A percentile compares a stretch with the other conserved stretches of the same genome.
phyloP scores from a whole-genome alignment of 2,113 vertebrate species.

The Indicator indicator region DNA sequence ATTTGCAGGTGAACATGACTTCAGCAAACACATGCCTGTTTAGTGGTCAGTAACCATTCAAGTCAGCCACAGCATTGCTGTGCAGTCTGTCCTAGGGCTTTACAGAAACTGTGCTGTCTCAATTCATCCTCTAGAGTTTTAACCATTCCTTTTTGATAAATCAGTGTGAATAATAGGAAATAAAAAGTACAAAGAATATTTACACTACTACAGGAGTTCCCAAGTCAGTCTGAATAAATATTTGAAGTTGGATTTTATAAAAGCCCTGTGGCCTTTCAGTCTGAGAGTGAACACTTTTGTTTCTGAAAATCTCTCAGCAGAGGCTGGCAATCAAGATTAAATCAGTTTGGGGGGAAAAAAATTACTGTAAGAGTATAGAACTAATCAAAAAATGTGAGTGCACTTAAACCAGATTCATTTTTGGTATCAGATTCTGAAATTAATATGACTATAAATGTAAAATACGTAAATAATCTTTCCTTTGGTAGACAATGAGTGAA shows the following conservation, averaged over 20 bases:
- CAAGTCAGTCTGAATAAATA: not conserved
- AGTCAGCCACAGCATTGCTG: not conserved
- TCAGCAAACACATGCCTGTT: not conserved
- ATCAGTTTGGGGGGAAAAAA: not conserved
- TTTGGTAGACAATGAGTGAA: not conserved
- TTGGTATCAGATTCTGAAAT: not conserved
- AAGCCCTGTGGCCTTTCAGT: not conserved
- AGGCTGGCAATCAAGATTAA: not conserved
- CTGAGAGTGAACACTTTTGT: not conserved
- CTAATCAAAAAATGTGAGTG: fast-evolving
- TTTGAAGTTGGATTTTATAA: not conserved
- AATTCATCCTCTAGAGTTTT: not conserved
- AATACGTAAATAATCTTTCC: not conserved
- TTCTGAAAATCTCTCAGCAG: not conserved
- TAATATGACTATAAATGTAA: not conserved
- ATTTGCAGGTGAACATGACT: not conserved
- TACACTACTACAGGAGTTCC: not conserved
- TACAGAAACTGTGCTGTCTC: not conserved
- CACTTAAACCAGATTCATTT: not conserved
- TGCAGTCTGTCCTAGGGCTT: not conserved
- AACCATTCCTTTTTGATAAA: not conserved
- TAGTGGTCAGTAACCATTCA: not conserved
- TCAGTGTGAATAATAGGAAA: not conserved
- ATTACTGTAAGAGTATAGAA: not conserved
- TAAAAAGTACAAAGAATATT: not conserved